Base-by-base conservation (phyloP, 2,113 vertebrate species). In the Oryctolagus cuniculus region DNA sequence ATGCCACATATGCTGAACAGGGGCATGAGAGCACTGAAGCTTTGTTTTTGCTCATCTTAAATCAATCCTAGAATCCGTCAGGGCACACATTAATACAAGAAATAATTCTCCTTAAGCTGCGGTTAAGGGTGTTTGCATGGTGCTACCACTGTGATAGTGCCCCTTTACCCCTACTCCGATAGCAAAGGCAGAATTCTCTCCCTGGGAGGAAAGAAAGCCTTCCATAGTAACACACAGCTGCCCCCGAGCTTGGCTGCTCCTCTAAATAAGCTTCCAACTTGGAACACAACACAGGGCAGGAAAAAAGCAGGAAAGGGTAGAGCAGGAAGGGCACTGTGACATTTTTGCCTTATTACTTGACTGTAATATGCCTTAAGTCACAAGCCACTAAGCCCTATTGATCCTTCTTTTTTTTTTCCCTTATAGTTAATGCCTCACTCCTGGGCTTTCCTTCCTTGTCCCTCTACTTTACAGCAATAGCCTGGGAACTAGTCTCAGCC, bases 1-100 rank as follows among this genome's bases (percentile, higher is more conserved):
- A 0, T 0, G 0, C 49, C 10, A 8, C 12, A 3, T 10, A 1
- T 11, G 10, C 21, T 8, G 36, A 38, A 49, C n/a, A 64, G 10
- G 22, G 44, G 21, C 0, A 0, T 8, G 6, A 34, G 36, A 31
- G 1, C 29, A 2, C 38, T 51, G 16, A 15, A 29, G 58, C 36
- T 67, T 55, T 69, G 7, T 63, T 81, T 44, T 80, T 19, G 15
- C 31, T 34, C 22, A 4, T 38, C 53, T 63, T 64, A 36, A 49
- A 3, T 78, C 55, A 9, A 0, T 36, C 72, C 80, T 64, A 64
- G 61, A 55, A 38, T 49, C 84, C 25, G 16, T 8, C 90, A 53
- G 31, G 12, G 21, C 25, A 7, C 22, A 79, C 24, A 0, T 34
- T 53, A 36, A 61, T 12, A 22, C 15, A 25, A 73, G 38, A 63